phyloP scores from a whole-genome alignment of 2,113 vertebrate genomes.

The Crotalus viridis region DNA sequence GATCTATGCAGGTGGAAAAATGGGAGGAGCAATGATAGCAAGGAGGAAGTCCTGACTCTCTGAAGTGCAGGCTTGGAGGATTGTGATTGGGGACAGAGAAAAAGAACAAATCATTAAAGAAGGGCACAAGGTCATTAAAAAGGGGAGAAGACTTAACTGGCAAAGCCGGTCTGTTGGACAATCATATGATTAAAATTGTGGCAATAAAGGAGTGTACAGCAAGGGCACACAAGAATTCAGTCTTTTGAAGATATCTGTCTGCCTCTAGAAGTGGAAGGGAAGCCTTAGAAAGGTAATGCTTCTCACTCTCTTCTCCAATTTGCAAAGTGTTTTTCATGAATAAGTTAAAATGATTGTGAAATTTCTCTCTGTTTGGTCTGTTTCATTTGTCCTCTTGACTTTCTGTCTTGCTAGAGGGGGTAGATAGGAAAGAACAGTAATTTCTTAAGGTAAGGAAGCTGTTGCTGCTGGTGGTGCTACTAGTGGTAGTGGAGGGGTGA shows the following conservation, averaged over 20 bases:
- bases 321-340: neutral
- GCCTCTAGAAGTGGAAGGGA: neutral
- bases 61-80: slow-evolving; percentile 27
- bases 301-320: neutral
- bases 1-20: slow-evolving; percentile 31
- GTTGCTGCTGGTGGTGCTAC: neutral
- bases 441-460: neutral
- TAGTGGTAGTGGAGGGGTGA: too few relatives aligned
- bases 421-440: fast-evolving
- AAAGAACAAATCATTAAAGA: neutral
- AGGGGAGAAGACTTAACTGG: neutral
- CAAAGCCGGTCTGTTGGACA: neutral
- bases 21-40: slow-evolving; percentile 47
- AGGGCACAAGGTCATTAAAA: neutral
- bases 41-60: slow-evolving; percentile 33
- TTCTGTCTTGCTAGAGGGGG: fast-evolving
- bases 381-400: neutral
- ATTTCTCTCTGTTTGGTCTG: neutral
- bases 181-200: neutral
- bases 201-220: neutral
- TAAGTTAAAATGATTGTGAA: slow-evolving; percentile 6
- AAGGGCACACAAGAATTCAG: neutral
- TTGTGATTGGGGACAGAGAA: slow-evolving; percentile 22
- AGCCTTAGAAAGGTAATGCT: neutral
- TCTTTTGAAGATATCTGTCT: neutral